These are phyloP conservation scores for Tragelaphus imberbis DNA, from an alignment of 2,113 vertebrate genomes.

Conservation along the genomic window DNA sequence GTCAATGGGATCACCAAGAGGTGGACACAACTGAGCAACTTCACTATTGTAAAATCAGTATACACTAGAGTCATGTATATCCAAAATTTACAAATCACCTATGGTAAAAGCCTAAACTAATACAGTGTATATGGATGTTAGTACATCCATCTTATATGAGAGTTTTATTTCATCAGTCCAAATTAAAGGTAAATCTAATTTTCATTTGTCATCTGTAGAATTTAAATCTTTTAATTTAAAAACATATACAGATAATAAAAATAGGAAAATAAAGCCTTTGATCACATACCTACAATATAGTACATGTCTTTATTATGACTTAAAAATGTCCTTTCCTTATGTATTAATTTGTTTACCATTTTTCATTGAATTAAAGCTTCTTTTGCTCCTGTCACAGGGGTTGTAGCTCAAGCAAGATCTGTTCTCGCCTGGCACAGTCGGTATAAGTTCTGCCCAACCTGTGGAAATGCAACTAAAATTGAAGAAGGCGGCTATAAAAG, in stretches of 20 bases:
- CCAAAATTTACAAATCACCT: background rate
- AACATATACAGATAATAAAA: background rate
- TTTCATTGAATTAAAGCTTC: background rate
- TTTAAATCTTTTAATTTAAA: conserved; percentile 21
- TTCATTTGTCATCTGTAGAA: background rate
- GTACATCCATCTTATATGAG: background rate
- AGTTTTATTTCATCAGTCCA: conserved; percentile 2
- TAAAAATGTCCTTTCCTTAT: background rate
- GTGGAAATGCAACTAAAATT: conserved; percentile 84
- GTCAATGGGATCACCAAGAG: background rate
- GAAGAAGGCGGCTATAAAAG: conserved; percentile 93
- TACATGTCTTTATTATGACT: background rate
- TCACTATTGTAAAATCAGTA: background rate
- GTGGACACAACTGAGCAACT: background rate
- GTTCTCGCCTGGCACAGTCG: conserved; percentile 91
- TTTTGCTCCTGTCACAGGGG: conserved; percentile 79
- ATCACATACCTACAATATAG: background rate
- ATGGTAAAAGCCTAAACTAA: background rate
- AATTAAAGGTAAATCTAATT: conserved; percentile 33
- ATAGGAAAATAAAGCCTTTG: background rate
- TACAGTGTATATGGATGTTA: background rate
- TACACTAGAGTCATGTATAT: background rate
- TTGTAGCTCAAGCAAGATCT: conserved; percentile 91
- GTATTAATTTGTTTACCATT: background rate
- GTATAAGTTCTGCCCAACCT: conserved; percentile 92